Percentiles rank a stretch among this genome's conserved stretches.
Conservation (phyloP, 2,888 invertebrate species). For the Deilephila porcellus region DNA sequence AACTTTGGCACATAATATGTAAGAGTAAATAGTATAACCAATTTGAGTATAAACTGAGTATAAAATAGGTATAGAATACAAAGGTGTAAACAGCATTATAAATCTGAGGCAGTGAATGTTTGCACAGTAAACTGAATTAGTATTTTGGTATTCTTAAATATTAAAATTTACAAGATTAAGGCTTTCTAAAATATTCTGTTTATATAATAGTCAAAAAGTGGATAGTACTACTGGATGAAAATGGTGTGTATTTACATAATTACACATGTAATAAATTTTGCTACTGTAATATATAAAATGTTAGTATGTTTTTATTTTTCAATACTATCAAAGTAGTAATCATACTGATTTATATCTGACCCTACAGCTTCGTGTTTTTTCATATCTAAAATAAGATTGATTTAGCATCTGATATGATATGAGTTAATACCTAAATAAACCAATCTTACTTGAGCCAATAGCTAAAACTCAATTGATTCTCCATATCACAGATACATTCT, state of each 20-base stretch:
- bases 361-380: background rate
- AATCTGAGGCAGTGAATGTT: slow-evolving; percentile 1
- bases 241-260: background rate
- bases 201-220: slow-evolving; percentile 2
- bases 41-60: slow-evolving; percentile 33
- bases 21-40: slow-evolving; percentile 4
- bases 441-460: slow-evolving; percentile 24
- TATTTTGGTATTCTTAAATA: slow-evolving; percentile 1
- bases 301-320: background rate
- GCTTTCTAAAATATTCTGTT: background rate
- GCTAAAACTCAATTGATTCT: slow-evolving; percentile 14
- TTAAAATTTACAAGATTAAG: background rate
- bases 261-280: background rate
- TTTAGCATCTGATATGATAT: slow-evolving; percentile 16
- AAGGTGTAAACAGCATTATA: slow-evolving; percentile 26
- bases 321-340: slow-evolving; percentile 4
- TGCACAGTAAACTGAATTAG: background rate
- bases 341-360: background rate
- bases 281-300: background rate
- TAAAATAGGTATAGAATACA: slow-evolving; percentile 23
- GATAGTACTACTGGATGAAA: slow-evolving; percentile 9
- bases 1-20: slow-evolving; percentile 28
- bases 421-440: background rate
- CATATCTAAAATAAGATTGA: slow-evolving; percentile 15
- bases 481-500: slow-evolving; percentile 65